Evolutionary conservation across 2,888 invertebrate genomes (phyloP), one percentile per base, ranked within the genome.

Genomic region (Diachrysia chrysitis): DNA sequence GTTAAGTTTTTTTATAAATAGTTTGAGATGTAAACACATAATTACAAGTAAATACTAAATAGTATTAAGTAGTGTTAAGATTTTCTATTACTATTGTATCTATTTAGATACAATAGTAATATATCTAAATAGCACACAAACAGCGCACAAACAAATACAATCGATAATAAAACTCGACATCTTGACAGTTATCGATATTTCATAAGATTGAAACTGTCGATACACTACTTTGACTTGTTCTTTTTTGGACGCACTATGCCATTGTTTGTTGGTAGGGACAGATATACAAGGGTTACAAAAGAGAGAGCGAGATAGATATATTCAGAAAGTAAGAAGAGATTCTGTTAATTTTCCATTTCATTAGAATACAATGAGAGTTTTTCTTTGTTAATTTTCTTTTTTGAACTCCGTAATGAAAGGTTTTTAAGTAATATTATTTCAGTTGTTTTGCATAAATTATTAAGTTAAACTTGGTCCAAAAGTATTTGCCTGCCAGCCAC

Each of bases 201-300:
- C 72, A 81, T 75, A 78, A 81, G 75, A 83, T 85, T 75, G 67
- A 81, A 82, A 79, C 64, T 75, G 77, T 78, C 77, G 80, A 84
- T 84, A 79, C 92, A 88, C 89, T 92, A 90, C 83, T 75, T 71
- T 63, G 68, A 81, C 86, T 88, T 90, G 82, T 88, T 92, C 90
- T 92, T 93, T 93, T 94, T 92, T 88, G 88, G 90, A 90, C 90
- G 90, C 89, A 92, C 92, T 92, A 90, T 90, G 83, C 90, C 93
- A 95, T 95, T 95, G 95, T 95, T 95, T 93, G 91, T 88, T 85
- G 90, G 94, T 81, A 91, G 88, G 88, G 94, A 94, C 84, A 86
- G 90, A 84, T 81, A 82, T 79, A 83, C 75, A 79, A 71, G 57
- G 66, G 63, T 73, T 78, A 65, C 65, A 55, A 63, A 73, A 16